Base-by-base conservation (phyloP, 2,888 invertebrate species). In the Lasioglossum leucozonium region DNA sequence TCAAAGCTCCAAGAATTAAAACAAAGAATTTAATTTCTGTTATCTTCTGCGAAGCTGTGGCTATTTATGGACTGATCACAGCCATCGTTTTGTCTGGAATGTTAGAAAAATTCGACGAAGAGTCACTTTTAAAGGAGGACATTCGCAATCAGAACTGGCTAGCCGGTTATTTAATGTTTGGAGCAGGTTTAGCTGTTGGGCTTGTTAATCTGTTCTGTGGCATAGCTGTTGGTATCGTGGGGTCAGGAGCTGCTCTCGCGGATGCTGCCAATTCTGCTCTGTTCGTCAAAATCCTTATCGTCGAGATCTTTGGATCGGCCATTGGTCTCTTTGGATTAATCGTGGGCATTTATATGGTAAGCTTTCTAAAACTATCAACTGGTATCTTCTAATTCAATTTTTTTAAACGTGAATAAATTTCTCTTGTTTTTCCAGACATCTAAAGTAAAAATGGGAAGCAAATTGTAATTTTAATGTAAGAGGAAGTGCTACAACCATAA, bases 31-130 rank as follows among this genome's bases (percentile, higher is more conserved):
- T 99, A 94, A 99, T 99, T 94, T 99, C 99, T 77, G 99, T 99
- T 92, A 99, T 99, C 95, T 99, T 99, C 96, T 99, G 99, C 95
- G 99, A 99, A 96, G 99, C 99, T 89, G 99, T 99, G 5, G 99
- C 99, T 89, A 99, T 99, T 95, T 99, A 99, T 95, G 99, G 99
- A 44, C 96, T 99, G 88, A 99, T 99, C 93, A 99, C 99, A 93
- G 99, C 99, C 72, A 99, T 99, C 94, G 99, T 99, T 62, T 96
- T 99, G 85, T 98, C 98, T 67, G 98, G 98, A 90, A 96, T 97
- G 95, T 95, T 98, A 91, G 97, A 97, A 87, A 95, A 90, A 44
- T 95, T 94, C 62, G 83, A 75, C 18, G 58, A 0, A 34, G 84
- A 4, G 58, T 62, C 83, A 2, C 6, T 30, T 51, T 0, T 8